Evolutionary conservation across 1,140 invertebrate genomes (phyloP), one percentile per base, ranked within the genome.

Genomic region (Thaumatotibia leucotreta): DNA sequence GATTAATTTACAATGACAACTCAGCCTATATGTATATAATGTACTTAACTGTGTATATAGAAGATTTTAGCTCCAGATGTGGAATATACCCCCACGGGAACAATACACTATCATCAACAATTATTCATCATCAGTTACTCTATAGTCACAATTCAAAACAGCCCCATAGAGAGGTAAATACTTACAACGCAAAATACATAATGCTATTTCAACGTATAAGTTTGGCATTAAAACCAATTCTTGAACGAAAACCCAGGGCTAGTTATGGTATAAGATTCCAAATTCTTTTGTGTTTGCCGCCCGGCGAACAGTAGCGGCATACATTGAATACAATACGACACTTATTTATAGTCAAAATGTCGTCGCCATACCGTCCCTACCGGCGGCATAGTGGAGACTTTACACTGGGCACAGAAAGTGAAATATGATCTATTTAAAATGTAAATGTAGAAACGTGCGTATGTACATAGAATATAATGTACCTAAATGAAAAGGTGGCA

Each of bases 291-390:
- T 86, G 74, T 75, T 76, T 72, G 84, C 84, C 85, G 86, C 77
- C 83, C 27, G 63, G 73, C 71, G 80, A 80, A 86, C 88, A 81
- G 88, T 89, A 90, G 88, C 88, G 74, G 79, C 77, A 83, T 86
- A 84, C 83, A 86, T 86, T 90, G 88, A 90, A 90, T 90, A 90
- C 88, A 90, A 90, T 90, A 87, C 88, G 80, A 88, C 88, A 90
- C 86, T 90, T 90, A 90, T 90, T 90, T 90, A 90, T 88, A 89
- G 85, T 90, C 86, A 88, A 88, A 90, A 87, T 88, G 86, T 88
- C 86, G 74, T 77, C 80, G 75, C 88, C 88, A 90, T 90, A 90
- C 77, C 88, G 88, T 88, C 83, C 85, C 71, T 75, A 65, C 79
- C 74, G 72, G 67, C 68, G 61, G 62, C 72, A 27, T 80, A 73